Percentiles rank a stretch among this genome's conserved stretches.
phyloP scores from a whole-genome alignment of 2,797 vertebrate species.

The Onychomys leucogaster region DNA sequence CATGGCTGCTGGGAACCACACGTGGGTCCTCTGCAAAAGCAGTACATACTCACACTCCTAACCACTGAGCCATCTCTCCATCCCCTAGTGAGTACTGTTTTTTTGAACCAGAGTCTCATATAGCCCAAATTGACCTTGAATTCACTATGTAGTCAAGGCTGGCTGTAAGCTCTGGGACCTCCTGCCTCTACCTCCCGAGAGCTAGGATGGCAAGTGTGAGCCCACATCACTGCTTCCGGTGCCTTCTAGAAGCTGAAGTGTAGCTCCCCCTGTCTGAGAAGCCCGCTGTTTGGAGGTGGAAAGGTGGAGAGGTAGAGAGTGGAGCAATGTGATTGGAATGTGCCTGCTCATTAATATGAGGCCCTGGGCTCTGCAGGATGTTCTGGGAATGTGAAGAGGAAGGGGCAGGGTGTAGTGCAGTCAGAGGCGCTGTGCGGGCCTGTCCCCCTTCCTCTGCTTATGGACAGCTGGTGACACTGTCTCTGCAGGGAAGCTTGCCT shows the following conservation, averaged over 20 bases:
- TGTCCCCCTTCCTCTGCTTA: neutral
- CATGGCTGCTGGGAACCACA: neutral
- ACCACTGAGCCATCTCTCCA: neutral
- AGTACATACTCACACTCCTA: neutral
- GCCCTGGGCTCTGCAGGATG: neutral
- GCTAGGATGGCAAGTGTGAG: no score
- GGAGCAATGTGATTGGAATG: neutral
- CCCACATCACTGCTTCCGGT: neutral
- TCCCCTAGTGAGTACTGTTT: neutral
- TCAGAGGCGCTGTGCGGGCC: no score
- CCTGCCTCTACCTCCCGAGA: neutral
- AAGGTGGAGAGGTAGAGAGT: neutral
- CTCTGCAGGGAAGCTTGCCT: neutral
- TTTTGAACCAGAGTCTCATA: neutral
- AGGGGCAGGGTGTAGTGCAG: accelerated
- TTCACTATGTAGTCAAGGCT: neutral
- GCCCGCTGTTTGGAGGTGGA: neutral
- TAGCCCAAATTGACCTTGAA: neutral
- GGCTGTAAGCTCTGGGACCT: neutral
- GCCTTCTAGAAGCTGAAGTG: neutral
- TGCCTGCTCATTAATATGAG: accelerated
- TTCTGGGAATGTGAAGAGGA: neutral
- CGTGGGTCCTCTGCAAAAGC: neutral
- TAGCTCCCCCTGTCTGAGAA: neutral
- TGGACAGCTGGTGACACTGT: neutral